Conservation (phyloP, 1,140 invertebrate species). For the Grapholita molesta region DNA sequence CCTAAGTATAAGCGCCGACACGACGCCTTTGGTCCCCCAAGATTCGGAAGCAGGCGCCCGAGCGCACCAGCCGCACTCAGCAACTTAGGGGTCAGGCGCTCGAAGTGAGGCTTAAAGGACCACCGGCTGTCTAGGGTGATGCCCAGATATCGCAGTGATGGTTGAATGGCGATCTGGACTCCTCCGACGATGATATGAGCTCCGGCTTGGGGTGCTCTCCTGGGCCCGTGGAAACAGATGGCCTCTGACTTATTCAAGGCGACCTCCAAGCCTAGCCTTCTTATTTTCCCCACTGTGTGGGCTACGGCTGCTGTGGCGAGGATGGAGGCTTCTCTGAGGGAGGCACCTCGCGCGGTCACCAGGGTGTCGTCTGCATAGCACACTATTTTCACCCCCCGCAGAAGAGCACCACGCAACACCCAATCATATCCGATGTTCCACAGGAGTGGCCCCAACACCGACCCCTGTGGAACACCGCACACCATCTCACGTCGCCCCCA, state of each 20-base stretch:
- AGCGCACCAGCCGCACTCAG: slow-evolving; percentile 4
- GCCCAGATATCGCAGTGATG: slow-evolving; percentile 23
- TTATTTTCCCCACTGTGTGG: slow-evolving; percentile 8
- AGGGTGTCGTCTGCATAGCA: slow-evolving; percentile 19
- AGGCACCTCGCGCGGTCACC: background rate
- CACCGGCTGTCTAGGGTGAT: slow-evolving; percentile 23
- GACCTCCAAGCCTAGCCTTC: slow-evolving; percentile 19
- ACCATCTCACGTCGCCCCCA: too few relatives aligned
- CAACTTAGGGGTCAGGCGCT: slow-evolving; percentile 17
- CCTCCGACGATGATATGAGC: slow-evolving; percentile 18
- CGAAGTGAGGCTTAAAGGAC: slow-evolving; percentile 24
- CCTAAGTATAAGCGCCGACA: slow-evolving; percentile 1
- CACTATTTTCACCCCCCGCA: background rate
- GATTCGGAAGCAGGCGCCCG: background rate
- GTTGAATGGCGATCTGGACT: background rate
- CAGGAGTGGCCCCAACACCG: too few relatives aligned
- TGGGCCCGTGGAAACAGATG: slow-evolving; percentile 18
- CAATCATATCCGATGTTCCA: slow-evolving; percentile 45
- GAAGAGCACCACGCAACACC: slow-evolving; percentile 26
- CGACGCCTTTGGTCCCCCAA: background rate
- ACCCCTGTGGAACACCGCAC: too few relatives aligned
- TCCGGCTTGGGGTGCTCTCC: background rate
- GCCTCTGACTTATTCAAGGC: slow-evolving; percentile 26
- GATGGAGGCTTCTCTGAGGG: background rate
- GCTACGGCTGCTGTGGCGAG: background rate